Evolutionary conservation across 23 tunicate genomes (phyloP).

Genomic region (Oikopleura albicans): DNA sequence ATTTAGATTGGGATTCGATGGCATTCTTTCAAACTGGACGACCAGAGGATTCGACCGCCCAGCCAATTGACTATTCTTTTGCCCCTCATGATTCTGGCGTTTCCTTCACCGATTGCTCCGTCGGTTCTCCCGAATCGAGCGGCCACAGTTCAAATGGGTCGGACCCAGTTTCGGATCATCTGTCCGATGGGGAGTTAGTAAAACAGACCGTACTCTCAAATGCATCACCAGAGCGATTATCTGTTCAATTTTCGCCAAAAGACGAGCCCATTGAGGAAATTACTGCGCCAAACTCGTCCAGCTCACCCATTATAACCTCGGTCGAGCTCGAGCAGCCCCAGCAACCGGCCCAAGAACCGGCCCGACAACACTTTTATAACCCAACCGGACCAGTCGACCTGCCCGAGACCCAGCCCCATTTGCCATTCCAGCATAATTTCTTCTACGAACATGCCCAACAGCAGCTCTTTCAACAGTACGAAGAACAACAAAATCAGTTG

Average conservation of each 20-base stretch:
- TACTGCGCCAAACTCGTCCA: background rate
- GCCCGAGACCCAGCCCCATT: background rate
- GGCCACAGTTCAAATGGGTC: background rate
- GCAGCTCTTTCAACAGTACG: background rate
- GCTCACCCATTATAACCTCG: background rate
- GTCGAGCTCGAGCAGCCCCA: too few relatives aligned
- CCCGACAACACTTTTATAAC: too few relatives aligned
- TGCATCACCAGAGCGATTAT: background rate
- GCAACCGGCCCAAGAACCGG: background rate
- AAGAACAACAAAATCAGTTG: background rate
- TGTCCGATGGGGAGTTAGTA: background rate
- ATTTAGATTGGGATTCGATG: background rate
- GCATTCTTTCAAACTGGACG: background rate
- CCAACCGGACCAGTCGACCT: too few relatives aligned
- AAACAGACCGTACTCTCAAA: background rate
- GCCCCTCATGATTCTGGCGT: background rate
- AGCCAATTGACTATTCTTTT: background rate
- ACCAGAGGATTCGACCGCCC: background rate
- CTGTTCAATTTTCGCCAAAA: background rate
- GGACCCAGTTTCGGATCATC: background rate
- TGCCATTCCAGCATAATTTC: background rate
- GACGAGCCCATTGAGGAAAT: background rate
- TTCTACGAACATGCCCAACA: constrained; percentile 6
- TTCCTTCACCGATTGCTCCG: background rate
- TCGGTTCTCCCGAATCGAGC: background rate